phyloP scores from a whole-genome alignment of 2,113 vertebrate genomes.

The Larimichthys crocea region DNA sequence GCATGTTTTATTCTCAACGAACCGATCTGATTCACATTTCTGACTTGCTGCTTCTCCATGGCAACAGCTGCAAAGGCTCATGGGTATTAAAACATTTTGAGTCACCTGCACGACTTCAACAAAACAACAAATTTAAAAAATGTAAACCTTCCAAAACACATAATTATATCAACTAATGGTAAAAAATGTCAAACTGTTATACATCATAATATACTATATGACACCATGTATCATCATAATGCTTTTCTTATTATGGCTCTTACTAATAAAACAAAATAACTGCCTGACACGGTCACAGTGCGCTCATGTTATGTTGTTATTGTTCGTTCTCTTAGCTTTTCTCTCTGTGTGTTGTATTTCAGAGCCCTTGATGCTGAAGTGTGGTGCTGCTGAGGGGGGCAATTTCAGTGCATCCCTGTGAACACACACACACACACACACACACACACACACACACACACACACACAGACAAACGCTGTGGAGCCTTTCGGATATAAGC shows the following conservation, averaged over 20 bases:
- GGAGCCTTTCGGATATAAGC: slow-evolving; percentile 30
- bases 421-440: slow-evolving; percentile 33
- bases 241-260: not conserved
- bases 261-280: not conserved
- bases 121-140: not conserved
- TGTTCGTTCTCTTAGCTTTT: slow-evolving; percentile 22
- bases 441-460: slow-evolving; percentile 23
- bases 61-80: slow-evolving; percentile 6
- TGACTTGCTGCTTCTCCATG: slow-evolving; percentile 2
- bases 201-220: not conserved
- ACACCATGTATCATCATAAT: not conserved
- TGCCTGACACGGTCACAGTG: not conserved
- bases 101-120: not conserved
- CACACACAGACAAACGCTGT: slow-evolving; percentile 9
- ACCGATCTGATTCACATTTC: not conserved
- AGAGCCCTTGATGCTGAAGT: slow-evolving; percentile 69
- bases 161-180: not conserved
- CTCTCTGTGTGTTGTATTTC: slow-evolving; percentile 60
- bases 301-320: not conserved
- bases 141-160: not conserved
- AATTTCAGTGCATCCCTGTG: slow-evolving; percentile 57
- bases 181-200: not conserved
- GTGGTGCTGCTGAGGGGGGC: slow-evolving; percentile 47
- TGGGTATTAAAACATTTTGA: not conserved
- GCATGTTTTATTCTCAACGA: not conserved